Evolutionary conservation across 92 coral and sea anemone species (phyloP).

Genomic region (Parazoanthus swiftii): DNA sequence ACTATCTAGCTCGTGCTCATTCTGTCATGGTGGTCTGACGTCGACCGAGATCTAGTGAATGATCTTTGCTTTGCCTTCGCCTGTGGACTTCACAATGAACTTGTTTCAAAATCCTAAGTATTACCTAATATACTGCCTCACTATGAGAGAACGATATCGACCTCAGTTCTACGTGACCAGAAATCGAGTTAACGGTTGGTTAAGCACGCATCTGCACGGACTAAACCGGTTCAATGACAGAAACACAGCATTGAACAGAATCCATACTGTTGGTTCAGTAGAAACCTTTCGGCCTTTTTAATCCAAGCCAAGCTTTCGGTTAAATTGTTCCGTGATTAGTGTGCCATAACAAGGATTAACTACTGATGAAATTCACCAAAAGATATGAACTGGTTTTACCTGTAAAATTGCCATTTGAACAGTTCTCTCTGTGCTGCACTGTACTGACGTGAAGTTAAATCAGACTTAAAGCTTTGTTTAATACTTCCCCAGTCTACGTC

Average conservation of each 20-base stretch:
- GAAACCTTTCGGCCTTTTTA: conserved; percentile 2
- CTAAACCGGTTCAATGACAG: background rate
- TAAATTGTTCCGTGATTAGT: background rate
- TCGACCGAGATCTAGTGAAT: background rate
- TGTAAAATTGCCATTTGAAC: conserved; percentile 72
- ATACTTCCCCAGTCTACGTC: conserved; percentile 27
- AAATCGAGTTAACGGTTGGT: conserved; percentile 27
- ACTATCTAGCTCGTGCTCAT: background rate
- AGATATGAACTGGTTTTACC: conserved; percentile 57
- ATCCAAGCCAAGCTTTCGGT: background rate
- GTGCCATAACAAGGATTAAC: conserved; percentile 19
- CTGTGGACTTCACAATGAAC: background rate
- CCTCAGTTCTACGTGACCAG: background rate
- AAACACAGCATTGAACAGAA: conserved; percentile 6
- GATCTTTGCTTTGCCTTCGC: background rate
- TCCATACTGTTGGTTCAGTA: background rate
- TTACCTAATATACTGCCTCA: background rate
- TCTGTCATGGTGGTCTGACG: conserved; percentile 13
- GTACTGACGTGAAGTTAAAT: conserved; percentile 39
- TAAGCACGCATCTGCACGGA: conserved; percentile 11
- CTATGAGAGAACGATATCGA: background rate
- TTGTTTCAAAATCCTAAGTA: background rate
- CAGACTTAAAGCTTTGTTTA: conserved; percentile 25
- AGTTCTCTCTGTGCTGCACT: conserved; percentile 48
- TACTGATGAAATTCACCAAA: conserved; percentile 28